Evolutionary conservation across 2,113 vertebrate species (phyloP).

Genomic region (Perccottus glenii): DNA sequence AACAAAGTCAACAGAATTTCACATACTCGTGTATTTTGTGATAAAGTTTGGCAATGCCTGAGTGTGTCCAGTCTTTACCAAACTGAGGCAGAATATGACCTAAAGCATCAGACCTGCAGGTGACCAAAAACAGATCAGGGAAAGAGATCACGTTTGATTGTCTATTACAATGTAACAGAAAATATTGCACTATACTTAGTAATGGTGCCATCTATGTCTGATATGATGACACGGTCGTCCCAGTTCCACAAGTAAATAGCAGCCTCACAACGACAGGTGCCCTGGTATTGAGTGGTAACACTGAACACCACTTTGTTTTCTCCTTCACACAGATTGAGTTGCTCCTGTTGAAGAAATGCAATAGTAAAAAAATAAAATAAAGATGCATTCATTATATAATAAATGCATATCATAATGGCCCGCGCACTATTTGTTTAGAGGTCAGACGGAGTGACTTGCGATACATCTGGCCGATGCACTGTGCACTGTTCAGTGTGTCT

Average conservation of each 20-base stretch:
- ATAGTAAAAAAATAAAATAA: background rate
- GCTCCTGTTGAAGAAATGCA: slow-evolving; percentile 68
- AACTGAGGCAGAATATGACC: slow-evolving; percentile 93
- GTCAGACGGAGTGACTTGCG: slow-evolving; percentile 92
- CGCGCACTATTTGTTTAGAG: slow-evolving; percentile 87
- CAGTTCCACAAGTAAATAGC: slow-evolving; percentile 96
- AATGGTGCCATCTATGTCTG: slow-evolving; percentile 96
- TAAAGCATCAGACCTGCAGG: slow-evolving; percentile 88
- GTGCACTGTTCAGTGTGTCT: slow-evolving; percentile 54
- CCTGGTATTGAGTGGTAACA: slow-evolving; percentile 95
- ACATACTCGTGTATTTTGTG: slow-evolving; percentile 94
- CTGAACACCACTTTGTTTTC: slow-evolving; percentile 92
- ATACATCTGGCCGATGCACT: slow-evolving; percentile 79
- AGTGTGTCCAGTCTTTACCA: slow-evolving; percentile 97
- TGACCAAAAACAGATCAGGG: slow-evolving; percentile 4
- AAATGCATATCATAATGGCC: background rate
- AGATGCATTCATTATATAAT: background rate
- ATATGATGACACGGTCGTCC: slow-evolving; percentile 91
- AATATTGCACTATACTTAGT: slow-evolving; percentile 83
- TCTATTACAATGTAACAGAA: background rate
- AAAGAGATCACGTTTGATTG: background rate
- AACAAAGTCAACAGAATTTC: background rate
- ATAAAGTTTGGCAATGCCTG: slow-evolving; percentile 90
- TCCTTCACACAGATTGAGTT: slow-evolving; percentile 87
- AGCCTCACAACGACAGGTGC: slow-evolving; percentile 92